These are phyloP conservation scores for Limonius californicus DNA, from an alignment of 1,140 invertebrate species.

Conservation along the genomic window DNA sequence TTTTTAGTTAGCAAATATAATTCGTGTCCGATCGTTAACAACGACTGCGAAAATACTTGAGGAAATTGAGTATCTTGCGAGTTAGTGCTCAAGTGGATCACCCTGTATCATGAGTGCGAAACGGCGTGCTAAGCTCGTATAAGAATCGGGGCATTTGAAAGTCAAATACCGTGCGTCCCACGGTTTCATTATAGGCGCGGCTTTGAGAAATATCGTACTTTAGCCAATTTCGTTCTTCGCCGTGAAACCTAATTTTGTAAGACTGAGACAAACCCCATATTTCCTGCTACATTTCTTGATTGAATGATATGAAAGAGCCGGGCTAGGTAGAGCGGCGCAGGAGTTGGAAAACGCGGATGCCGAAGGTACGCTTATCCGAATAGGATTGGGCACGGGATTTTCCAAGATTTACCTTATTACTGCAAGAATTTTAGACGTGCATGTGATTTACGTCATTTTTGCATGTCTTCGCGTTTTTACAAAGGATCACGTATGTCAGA, in stretches of 20 bases:
- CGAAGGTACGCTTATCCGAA: constrained; percentile 2
- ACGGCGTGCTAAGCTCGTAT: constrained; percentile 27
- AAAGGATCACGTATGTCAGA: constrained; percentile 2
- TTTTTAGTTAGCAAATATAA: no score
- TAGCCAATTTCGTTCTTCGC: constrained; percentile 34
- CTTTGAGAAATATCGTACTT: constrained; percentile 38
- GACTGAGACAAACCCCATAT: constrained; percentile 40
- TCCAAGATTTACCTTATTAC: constrained; percentile 10
- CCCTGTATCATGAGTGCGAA: neutral
- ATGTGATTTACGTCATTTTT: constrained; percentile 12
- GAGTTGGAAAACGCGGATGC: neutral
- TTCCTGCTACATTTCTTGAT: constrained; percentile 40
- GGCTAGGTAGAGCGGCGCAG: neutral
- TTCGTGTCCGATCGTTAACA: no score
- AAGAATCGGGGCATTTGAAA: constrained; percentile 34
- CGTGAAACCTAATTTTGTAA: constrained; percentile 37
- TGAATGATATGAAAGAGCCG: constrained; percentile 34
- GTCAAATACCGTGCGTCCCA: constrained; percentile 31
- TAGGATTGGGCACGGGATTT: constrained; percentile 12
- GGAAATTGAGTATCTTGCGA: no score
- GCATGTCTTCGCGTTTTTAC: constrained; percentile 8
- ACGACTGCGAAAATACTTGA: no score
- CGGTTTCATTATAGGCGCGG: constrained; percentile 36
- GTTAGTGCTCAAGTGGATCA: neutral
- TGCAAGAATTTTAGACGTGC: neutral